Evolutionary conservation across 1,140 invertebrate genomes (phyloP).

Genomic region (Musca vetustissima): DNA sequence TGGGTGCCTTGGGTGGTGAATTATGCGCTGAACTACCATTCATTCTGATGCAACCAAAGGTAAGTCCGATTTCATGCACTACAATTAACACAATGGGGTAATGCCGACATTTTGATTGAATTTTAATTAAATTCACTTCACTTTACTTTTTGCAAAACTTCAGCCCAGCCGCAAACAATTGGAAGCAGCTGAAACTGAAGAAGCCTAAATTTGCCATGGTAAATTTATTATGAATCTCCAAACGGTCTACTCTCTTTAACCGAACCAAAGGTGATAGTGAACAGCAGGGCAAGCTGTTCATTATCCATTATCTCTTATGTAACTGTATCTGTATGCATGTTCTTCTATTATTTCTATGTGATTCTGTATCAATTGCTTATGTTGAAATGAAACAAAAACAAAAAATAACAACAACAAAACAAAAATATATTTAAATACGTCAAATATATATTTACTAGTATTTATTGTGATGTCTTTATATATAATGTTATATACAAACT

Average conservation of each 20-base stretch:
- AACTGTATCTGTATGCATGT: neutral
- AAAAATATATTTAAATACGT: no score
- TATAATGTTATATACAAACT: neutral
- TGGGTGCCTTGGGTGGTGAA: conserved; percentile 93
- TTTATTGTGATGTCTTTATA: conserved; percentile 18
- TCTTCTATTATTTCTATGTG: conserved; percentile 8
- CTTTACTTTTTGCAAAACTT: neutral
- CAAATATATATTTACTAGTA: neutral
- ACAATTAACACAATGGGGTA: neutral
- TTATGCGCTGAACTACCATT: conserved; percentile 94
- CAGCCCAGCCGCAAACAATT: conserved; percentile 51
- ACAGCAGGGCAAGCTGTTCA: no score
- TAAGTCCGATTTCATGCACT: conserved; percentile 37
- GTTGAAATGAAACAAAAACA: neutral
- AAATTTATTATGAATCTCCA: no score
- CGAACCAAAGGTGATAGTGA: no score
- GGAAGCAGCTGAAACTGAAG: conserved; percentile 22
- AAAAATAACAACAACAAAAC: neutral
- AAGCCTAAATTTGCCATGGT: neutral
- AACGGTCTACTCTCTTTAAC: no score
- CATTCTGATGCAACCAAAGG: conserved; percentile 95
- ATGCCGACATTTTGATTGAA: neutral
- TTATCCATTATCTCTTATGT: no score
- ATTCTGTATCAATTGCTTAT: conserved; percentile 18
- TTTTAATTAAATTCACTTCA: neutral